phyloP scores from a whole-genome alignment of 2,797 vertebrate genomes.

The Phaenicophaeus curvirostris region DNA sequence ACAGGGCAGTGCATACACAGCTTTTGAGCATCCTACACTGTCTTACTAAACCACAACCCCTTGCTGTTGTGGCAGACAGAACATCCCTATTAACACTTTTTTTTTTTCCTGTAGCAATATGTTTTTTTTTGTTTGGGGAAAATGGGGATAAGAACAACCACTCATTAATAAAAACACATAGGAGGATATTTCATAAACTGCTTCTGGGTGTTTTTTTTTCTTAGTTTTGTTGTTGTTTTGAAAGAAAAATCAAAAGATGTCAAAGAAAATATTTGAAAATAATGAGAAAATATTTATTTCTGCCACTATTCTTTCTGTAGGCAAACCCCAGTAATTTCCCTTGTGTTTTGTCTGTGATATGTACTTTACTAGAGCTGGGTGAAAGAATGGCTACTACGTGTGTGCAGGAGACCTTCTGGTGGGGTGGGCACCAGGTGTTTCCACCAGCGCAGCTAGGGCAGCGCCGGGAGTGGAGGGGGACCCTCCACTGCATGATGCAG shows the following conservation, averaged over 20 bases:
- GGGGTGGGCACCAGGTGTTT: accelerated
- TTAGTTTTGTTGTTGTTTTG: neutral
- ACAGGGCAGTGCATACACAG: neutral
- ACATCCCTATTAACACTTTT: neutral
- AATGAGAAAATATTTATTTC: neutral
- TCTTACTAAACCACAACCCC: accelerated
- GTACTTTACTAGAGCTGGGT: neutral
- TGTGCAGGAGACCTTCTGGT: accelerated
- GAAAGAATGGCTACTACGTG: accelerated
- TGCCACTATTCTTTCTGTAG: neutral
- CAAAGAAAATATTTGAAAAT: neutral
- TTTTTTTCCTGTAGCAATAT: neutral
- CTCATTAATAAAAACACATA: neutral
- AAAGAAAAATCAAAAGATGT: neutral
- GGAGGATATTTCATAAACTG: neutral
- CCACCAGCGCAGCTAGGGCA: neutral
- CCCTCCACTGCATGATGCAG: accelerated
- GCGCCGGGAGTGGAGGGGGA: accelerated
- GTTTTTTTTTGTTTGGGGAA: neutral
- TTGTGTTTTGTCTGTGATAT: accelerated
- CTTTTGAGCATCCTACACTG: neutral
- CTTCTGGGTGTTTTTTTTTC: neutral
- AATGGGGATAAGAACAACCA: neutral
- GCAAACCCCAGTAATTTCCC: neutral
- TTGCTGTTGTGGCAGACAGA: neutral